A percentile compares a stretch with the other conserved stretches of the same genome.
Evolutionary conservation across 2,797 vertebrate species (phyloP).

Genomic region (Chrosomus eos): DNA sequence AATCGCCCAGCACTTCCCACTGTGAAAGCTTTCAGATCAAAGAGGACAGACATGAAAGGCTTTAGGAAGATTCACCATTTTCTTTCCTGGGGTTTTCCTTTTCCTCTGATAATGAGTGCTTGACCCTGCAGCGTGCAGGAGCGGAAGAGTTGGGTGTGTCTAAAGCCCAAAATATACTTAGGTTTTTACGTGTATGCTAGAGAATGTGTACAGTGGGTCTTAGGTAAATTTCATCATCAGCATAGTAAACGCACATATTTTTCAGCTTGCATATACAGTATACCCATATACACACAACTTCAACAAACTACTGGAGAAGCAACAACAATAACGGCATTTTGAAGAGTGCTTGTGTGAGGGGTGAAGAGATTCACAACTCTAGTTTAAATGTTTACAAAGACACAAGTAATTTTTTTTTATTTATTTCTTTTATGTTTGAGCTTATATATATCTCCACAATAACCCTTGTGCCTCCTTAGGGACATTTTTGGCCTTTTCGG

Average conservation of each 20-base stretch:
- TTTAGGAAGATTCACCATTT: constrained; percentile 65
- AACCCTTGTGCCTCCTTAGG: too few species aligned
- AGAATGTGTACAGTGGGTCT: not conserved
- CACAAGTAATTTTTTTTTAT: too few species aligned
- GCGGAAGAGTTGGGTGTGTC: constrained; percentile 1
- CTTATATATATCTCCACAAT: too few species aligned
- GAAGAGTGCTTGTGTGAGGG: not conserved
- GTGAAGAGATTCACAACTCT: not conserved
- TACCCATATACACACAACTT: not conserved
- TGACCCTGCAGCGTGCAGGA: constrained; percentile 4
- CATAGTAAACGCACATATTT: not conserved
- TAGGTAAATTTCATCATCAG: not conserved
- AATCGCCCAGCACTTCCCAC: constrained; percentile 27
- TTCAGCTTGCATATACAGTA: not conserved
- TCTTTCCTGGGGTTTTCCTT: constrained; percentile 54
- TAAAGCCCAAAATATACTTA: not conserved
- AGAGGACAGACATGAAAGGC: constrained; percentile 74
- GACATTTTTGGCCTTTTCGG: too few species aligned
- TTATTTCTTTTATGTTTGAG: too few species aligned
- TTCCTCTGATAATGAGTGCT: constrained; percentile 42
- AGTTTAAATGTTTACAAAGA: not conserved
- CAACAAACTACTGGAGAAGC: not conserved
- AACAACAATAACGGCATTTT: not conserved
- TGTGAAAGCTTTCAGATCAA: constrained; percentile 73
- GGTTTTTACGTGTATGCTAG: too few species aligned